phyloP scores from a whole-genome alignment of 2,888 invertebrate genomes.

The Acronicta alni region DNA sequence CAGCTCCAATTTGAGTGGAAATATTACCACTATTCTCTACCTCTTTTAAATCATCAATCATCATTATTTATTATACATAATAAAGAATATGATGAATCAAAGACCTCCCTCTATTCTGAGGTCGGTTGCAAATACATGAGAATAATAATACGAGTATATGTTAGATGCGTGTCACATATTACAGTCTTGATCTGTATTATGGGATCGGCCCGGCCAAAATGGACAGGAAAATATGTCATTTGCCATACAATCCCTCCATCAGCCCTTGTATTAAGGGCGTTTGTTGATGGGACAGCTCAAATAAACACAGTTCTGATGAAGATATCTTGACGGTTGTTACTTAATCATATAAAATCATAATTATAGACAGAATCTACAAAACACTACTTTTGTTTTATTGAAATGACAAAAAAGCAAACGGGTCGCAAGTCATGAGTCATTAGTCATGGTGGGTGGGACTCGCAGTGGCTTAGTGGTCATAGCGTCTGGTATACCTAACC shows the following conservation, averaged over 20 bases:
- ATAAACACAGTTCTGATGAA: slow-evolving; percentile 46
- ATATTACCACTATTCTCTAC: too few relatives aligned
- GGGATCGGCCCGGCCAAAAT: slow-evolving; percentile 32
- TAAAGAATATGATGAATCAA: neutral
- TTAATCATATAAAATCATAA: too few relatives aligned
- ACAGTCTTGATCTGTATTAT: slow-evolving; percentile 25
- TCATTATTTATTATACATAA: too few relatives aligned
- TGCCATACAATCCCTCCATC: slow-evolving; percentile 42
- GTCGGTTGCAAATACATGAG: neutral
- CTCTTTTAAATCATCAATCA: too few relatives aligned
- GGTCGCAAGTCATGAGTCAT: too few relatives aligned
- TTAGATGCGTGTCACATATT: slow-evolving; percentile 27
- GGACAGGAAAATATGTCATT: slow-evolving; percentile 48
- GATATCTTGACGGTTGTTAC: neutral
- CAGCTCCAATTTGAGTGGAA: too few relatives aligned
- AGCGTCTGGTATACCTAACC: too few relatives aligned
- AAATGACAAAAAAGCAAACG: too few relatives aligned
- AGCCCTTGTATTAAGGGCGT: slow-evolving; percentile 34
- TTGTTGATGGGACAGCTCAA: slow-evolving; percentile 33
- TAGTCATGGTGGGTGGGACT: too few relatives aligned
- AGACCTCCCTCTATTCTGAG: neutral
- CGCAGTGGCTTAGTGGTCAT: too few relatives aligned
- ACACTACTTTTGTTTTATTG: too few relatives aligned
- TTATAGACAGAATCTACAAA: too few relatives aligned
- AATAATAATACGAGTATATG: neutral